Percentiles rank a stretch among this genome's conserved stretches.
phyloP scores from a whole-genome alignment of 2,113 vertebrate genomes.

The Ptychochromis oligacanthus region DNA sequence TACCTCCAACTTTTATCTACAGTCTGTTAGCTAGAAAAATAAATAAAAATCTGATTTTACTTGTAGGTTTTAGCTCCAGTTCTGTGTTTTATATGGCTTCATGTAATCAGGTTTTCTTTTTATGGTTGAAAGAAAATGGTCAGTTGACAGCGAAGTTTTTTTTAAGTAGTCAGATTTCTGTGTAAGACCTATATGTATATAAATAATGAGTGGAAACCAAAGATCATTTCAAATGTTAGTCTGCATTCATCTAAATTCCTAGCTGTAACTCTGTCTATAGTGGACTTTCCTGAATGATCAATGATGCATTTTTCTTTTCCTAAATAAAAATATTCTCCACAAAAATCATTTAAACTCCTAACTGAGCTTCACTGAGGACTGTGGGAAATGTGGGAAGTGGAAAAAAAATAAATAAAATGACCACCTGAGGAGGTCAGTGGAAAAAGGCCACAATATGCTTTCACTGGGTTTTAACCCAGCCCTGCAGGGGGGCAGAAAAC shows the following conservation, averaged over 20 bases:
- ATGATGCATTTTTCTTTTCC: too few species aligned
- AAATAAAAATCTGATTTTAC: background rate
- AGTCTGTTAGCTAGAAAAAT: background rate
- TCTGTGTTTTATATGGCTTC: background rate
- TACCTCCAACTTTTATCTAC: background rate
- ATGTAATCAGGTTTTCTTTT: background rate
- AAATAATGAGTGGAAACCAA: rapidly evolving
- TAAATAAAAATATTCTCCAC: too few species aligned
- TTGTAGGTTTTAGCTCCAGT: background rate
- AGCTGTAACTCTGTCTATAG: background rate
- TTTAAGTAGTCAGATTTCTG: background rate
- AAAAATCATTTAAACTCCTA: background rate
- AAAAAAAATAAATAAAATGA: constrained; percentile 6
- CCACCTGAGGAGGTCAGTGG: constrained; percentile 13
- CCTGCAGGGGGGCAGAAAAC: background rate
- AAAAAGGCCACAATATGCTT: background rate
- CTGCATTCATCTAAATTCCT: background rate
- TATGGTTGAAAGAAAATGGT: background rate
- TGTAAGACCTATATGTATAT: background rate
- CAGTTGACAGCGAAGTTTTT: too few species aligned
- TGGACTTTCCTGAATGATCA: background rate
- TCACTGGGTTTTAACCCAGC: constrained; percentile 11
- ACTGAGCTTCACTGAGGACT: background rate
- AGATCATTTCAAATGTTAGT: background rate
- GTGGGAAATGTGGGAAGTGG: background rate